phyloP scores from a whole-genome alignment of 2,113 vertebrate genomes.

The Aythya baeri region DNA sequence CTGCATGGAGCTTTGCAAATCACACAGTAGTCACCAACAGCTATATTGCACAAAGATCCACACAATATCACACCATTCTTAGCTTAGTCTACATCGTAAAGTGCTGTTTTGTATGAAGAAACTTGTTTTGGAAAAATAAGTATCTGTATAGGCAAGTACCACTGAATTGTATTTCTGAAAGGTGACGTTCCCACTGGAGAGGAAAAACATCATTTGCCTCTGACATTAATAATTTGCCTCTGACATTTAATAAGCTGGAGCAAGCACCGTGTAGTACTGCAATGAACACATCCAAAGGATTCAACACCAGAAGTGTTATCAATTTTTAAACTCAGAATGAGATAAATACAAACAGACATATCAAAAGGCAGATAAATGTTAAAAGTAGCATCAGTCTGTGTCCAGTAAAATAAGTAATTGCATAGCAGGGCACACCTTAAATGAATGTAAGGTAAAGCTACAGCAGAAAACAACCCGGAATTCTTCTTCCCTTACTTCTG shows the following conservation, averaged over 20 bases:
- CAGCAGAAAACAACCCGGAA: not conserved
- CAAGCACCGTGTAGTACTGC: constrained; percentile 16
- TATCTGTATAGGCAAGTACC: constrained; percentile 22
- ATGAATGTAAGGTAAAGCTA: not conserved
- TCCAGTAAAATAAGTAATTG: constrained; percentile 35
- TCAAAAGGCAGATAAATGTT: not conserved
- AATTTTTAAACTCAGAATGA: constrained; percentile 9
- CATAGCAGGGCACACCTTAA: constrained; percentile 35
- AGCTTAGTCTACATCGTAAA: constrained; percentile 82
- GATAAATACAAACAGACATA: not conserved
- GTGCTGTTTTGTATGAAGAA: constrained; percentile 77
- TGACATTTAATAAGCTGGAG: not conserved
- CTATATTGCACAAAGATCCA: constrained; percentile 81
- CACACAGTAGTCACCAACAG: constrained; percentile 57
- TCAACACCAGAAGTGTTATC: constrained; percentile 9
- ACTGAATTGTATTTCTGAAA: constrained; percentile 36
- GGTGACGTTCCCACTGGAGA: not conserved
- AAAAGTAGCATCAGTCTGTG: not conserved
- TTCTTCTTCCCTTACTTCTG: not conserved
- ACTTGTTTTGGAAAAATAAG: constrained; percentile 21
- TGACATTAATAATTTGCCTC: not conserved
- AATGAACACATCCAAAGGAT: constrained; percentile 23
- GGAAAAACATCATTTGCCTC: constrained; percentile 9
- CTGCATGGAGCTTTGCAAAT: constrained; percentile 49
- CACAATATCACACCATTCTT: constrained; percentile 69